Conservation (phyloP, 2,797 vertebrate species). For the Cyprinodon diabolis region DNA sequence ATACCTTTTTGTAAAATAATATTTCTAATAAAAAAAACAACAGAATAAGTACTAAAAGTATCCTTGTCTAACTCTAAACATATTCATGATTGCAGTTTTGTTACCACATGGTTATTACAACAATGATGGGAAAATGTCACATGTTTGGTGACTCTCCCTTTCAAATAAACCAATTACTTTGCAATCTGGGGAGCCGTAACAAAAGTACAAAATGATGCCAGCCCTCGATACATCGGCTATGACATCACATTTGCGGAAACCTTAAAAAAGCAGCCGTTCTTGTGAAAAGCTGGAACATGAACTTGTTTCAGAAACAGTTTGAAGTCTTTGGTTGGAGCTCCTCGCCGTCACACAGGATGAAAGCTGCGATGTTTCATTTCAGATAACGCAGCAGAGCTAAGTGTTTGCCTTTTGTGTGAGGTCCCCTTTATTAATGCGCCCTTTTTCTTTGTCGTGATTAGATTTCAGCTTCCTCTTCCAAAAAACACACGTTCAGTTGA, state of each 20-base stretch:
- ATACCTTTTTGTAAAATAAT: too few relatives aligned
- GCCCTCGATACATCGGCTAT: not conserved
- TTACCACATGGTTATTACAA: not conserved
- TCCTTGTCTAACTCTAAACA: not conserved
- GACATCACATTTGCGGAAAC: not conserved
- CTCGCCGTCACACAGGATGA: not conserved
- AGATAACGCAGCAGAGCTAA: not conserved
- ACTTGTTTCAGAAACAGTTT: too few relatives aligned
- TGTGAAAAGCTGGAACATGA: not conserved
- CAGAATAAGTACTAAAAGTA: too few relatives aligned
- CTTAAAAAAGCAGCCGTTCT: not conserved
- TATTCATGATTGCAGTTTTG: not conserved
- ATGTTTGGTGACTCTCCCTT: not conserved
- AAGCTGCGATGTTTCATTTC: not conserved
- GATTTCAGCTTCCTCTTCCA: conserved; percentile 62
- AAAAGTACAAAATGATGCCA: not conserved
- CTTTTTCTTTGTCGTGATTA: conserved; percentile 25
- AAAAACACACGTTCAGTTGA: conserved; percentile 35
- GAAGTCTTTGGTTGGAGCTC: not conserved
- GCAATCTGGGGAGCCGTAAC: not conserved
- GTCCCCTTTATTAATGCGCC: not conserved
- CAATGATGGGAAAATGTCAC: not conserved
- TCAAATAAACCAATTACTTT: not conserved
- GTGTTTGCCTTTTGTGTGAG: not conserved
- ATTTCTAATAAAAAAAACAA: too few relatives aligned